Conservation (phyloP, 2,888 invertebrate genomes). For the Nowickia ferox region DNA sequence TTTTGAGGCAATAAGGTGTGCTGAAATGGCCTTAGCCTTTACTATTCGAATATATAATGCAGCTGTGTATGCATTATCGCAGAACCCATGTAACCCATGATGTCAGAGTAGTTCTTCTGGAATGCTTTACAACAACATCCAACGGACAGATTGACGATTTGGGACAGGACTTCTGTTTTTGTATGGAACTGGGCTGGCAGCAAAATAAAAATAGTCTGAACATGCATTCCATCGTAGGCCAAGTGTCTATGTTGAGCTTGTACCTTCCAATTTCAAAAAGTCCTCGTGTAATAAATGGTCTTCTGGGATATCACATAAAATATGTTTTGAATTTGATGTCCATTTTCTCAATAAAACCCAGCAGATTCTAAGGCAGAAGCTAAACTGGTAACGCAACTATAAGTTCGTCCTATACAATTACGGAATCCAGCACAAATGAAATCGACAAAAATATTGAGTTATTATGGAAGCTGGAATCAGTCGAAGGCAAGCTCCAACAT, state of each 20-base stretch:
- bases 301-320: not conserved
- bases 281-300: not conserved
- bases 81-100: slow-evolving; percentile 68
- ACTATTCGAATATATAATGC: no score
- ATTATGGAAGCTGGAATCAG: slow-evolving; percentile 37
- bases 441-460: slow-evolving; percentile 38
- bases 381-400: not conserved
- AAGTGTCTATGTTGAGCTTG: not conserved
- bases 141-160: slow-evolving; percentile 66
- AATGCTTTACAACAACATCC: slow-evolving; percentile 62
- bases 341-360: not conserved
- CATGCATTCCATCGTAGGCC: not conserved
- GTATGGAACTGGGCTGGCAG: slow-evolving; percentile 25
- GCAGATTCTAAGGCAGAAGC: no score
- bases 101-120: slow-evolving; percentile 16
- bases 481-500: slow-evolving; percentile 31
- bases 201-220: slow-evolving; percentile 54
- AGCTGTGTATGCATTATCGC: no score
- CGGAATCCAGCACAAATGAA: no score
- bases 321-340: not conserved
- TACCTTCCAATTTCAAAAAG: not conserved
- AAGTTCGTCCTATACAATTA: not conserved
- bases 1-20: no score
- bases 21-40: no score
- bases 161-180: slow-evolving; percentile 61